phyloP scores from a whole-genome alignment of 2,888 invertebrate genomes.

The Heliothis peltigera region DNA sequence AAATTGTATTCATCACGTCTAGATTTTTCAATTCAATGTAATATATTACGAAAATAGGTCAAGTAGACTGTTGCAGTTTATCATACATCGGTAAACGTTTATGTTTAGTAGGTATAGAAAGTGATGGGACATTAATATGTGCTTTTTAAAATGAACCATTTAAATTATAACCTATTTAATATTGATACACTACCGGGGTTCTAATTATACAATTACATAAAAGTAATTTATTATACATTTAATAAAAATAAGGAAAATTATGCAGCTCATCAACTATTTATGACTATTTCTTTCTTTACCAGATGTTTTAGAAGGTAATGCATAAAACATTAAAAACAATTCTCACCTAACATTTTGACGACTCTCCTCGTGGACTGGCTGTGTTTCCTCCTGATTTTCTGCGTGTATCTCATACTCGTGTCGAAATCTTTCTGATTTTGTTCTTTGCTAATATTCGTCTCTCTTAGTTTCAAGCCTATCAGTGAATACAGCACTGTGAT shows the following conservation, averaged over 20 bases:
- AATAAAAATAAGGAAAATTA: no score
- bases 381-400: slow-evolving; percentile 76
- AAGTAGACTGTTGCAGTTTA: not conserved
- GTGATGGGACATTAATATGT: no score
- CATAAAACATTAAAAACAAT: not conserved
- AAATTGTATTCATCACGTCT: not conserved
- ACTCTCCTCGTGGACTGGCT: slow-evolving; percentile 92
- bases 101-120: no score
- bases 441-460: slow-evolving; percentile 79
- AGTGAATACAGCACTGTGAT: slow-evolving; percentile 93
- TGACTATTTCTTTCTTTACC: no score
- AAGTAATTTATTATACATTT: no score
- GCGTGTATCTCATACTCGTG: slow-evolving; percentile 66
- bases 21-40: not conserved
- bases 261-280: no score
- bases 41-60: not conserved
- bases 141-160: no score
- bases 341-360: slow-evolving; percentile 94
- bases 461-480: slow-evolving; percentile 91
- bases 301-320: no score
- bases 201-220: no score
- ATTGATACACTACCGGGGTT: no score
- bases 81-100: no score
- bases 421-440: slow-evolving; percentile 71
- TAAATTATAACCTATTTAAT: no score